phyloP scores from a whole-genome alignment of 37 sponge, comb jelly and placozoan genomes.

The Crambe crambe region DNA sequence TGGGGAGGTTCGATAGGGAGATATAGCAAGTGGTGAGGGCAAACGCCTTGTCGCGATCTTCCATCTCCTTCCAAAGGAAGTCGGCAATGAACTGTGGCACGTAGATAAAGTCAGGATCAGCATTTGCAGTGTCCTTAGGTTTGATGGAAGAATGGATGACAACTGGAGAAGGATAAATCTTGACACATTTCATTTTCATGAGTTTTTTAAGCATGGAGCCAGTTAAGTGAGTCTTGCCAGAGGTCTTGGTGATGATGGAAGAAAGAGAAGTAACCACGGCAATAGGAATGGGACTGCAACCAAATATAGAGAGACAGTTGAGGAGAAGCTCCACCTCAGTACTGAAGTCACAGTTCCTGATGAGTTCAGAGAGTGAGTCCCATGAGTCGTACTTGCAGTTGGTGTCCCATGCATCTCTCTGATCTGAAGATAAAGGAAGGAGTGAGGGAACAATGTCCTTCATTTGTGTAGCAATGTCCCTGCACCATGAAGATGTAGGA shows the following conservation, averaged over 20 bases:
- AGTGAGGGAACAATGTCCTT: not conserved
- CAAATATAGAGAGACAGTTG: conserved; percentile 23
- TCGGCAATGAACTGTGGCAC: conserved; percentile 19
- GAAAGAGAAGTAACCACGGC: conserved; percentile 14
- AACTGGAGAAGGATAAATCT: conserved; percentile 26
- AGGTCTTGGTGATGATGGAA: conserved; percentile 15
- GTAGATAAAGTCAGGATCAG: conserved; percentile 24
- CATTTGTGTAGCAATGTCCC: not conserved
- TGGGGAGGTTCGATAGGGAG: not conserved
- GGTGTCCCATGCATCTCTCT: conserved; percentile 13
- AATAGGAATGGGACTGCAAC: conserved; percentile 17
- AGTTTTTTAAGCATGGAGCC: conserved; percentile 9
- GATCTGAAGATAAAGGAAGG: not conserved
- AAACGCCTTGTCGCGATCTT: conserved; percentile 20
- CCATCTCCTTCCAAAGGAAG: conserved; percentile 16
- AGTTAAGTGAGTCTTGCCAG: conserved; percentile 16
- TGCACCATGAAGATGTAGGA: not conserved
- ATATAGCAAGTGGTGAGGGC: conserved; percentile 11
- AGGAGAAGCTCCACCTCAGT: conserved; percentile 23
- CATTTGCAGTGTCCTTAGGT: not conserved
- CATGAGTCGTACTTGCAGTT: conserved; percentile 35
- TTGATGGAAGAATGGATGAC: not conserved
- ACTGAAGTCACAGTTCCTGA: conserved; percentile 14
- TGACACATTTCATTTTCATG: not conserved
- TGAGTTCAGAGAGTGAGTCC: conserved; percentile 20